Base-by-base conservation (phyloP, 2,113 vertebrate species). In the Nycticryphes semicollaris region DNA sequence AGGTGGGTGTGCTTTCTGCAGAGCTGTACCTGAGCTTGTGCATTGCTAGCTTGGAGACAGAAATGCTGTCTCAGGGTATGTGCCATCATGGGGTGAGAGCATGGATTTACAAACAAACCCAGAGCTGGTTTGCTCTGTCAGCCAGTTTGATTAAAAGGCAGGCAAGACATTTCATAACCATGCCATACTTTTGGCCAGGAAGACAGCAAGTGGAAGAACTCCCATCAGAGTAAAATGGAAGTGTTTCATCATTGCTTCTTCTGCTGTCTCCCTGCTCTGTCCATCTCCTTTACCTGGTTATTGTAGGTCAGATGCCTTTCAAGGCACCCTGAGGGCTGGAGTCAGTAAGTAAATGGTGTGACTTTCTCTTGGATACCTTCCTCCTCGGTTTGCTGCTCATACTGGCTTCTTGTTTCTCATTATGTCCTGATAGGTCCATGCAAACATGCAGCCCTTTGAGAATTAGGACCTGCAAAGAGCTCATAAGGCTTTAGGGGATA, bases 1-100 rank as follows among this genome's bases (percentile, higher is more conserved):
- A 99, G 99, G 99, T 99, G 94, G 89, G 96, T 72, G 48, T 79
- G 23, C 35, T 74, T 64, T 64, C 37, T 70, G 24, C 7, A 1
- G 25, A 60, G 45, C 45, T 54, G 17, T 11, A 5, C 14, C 0
- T 9, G 41, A 31, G 15, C 8, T 67, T 19, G 4, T 0, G 19
- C 35, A 8, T 20, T 81, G 24, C 37, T 41, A 33, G 35, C 59
- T 91, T n/a, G 0, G 2, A 51, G 77, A 14, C 4, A 47, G 80
- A 15, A 6, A 5, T n/a, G 45, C 31, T 50, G 3, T 50, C 43
- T 60, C 0, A 3, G 24, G 21, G 12, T 43, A 56, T 60, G 25
- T 64, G 50, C 28, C 50, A 12, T 4, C 0, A 0, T 79, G 70
- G 17, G 53, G 10, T 45, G 59, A 84, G 48, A 53, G 15, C 20